phyloP scores from a whole-genome alignment of 2,888 invertebrate species.

The Blastobasis adustella region DNA sequence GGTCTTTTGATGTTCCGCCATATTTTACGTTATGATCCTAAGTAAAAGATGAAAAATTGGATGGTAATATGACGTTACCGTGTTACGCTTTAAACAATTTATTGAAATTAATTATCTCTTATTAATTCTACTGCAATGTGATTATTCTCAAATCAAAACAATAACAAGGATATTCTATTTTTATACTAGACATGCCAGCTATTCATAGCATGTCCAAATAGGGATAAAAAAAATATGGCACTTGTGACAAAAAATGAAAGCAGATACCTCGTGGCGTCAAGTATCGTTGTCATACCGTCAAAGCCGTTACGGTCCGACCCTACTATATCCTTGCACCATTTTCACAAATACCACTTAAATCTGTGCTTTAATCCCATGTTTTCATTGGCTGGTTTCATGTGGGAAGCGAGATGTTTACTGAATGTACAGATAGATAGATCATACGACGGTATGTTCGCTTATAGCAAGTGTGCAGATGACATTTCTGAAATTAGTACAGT shows the following conservation, averaged over 20 bases:
- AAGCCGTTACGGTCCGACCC: conserved; percentile 2
- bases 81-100: too few species aligned
- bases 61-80: too few species aligned
- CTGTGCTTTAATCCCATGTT: conserved; percentile 3
- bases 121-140: too few species aligned
- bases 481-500: conserved; percentile 18
- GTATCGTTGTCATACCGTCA: conserved; percentile 25
- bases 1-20: conserved; percentile 37
- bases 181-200: too few species aligned
- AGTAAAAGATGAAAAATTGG: conserved; percentile 15
- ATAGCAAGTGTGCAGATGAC: conserved; percentile 9
- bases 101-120: too few species aligned
- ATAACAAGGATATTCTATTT: too few species aligned
- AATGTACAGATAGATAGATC: too few species aligned
- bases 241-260: too few species aligned
- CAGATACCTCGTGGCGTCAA: conserved; percentile 20
- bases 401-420: conserved; percentile 9
- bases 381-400: conserved; percentile 11
- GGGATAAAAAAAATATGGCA: too few species aligned
- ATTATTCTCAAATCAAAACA: too few species aligned
- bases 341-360: conserved; percentile 17
- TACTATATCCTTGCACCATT: too few species aligned
- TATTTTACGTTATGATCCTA: conserved; percentile 5
- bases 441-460: conserved; percentile 12
- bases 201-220: too few species aligned